Conservation (phyloP, 2,797 vertebrate genomes). For the Coregonus suidteri region DNA sequence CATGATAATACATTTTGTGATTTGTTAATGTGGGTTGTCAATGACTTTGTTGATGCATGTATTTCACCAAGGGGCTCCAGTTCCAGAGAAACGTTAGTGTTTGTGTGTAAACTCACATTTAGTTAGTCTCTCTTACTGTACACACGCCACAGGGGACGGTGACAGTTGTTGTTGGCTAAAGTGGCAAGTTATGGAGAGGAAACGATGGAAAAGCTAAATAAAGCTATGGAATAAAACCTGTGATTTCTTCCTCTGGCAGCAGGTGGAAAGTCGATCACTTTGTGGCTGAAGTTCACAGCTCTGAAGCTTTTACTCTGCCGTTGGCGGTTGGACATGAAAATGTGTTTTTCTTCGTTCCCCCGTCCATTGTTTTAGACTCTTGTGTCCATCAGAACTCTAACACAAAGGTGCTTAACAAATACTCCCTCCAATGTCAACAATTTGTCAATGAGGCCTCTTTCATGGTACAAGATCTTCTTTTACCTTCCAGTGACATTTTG, state of each 20-base stretch:
- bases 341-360: neutral
- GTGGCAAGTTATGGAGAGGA: conserved; percentile 2
- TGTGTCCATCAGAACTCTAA: neutral
- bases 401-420: conserved; percentile 3
- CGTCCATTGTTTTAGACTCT: neutral
- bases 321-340: neutral
- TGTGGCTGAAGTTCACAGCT: neutral
- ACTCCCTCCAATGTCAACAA: conserved; percentile 8
- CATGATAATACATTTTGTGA: conserved; percentile 31
- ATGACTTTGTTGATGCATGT: conserved; percentile 51
- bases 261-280: neutral
- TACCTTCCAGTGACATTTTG: conserved; percentile 11
- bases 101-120: conserved; percentile 33
- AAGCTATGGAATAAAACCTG: neutral
- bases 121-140: conserved; percentile 10
- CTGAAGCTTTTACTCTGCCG: neutral
- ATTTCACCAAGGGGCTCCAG: conserved; percentile 27
- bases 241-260: neutral
- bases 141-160: conserved; percentile 7
- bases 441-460: neutral
- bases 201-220: conserved; percentile 10
- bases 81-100: conserved; percentile 29
- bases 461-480: neutral
- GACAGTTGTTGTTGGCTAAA: conserved; percentile 21
- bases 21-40: conserved; percentile 48